Evolutionary conservation across 1,140 invertebrate species (phyloP).

Genomic region (Tetramorium simillimum): DNA sequence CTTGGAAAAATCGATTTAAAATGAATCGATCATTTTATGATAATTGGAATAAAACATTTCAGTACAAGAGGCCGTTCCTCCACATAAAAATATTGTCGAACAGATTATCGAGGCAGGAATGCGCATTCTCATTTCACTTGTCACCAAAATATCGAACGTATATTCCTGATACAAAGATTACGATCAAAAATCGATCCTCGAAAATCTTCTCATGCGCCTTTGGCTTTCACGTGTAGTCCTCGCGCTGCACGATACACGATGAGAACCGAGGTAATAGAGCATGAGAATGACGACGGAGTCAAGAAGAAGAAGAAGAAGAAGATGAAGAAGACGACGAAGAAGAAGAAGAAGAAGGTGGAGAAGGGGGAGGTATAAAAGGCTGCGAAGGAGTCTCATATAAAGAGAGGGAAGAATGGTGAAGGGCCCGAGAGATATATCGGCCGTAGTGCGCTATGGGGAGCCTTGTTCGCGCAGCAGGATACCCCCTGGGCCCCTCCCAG

Average conservation of each 20-base stretch:
- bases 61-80: too few relatives aligned
- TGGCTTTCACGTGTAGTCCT: conserved; percentile 17
- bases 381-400: conserved; percentile 61
- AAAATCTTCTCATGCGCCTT: conserved; percentile 35
- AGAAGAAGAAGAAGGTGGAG: conserved; percentile 33
- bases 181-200: not conserved
- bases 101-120: not conserved
- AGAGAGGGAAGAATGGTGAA: conserved; percentile 59
- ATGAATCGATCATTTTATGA: conserved; percentile 1
- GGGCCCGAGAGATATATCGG: conserved; percentile 69
- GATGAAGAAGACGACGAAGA: conserved; percentile 12
- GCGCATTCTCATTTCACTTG: not conserved
- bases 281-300: conserved; percentile 57
- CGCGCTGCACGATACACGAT: conserved; percentile 31
- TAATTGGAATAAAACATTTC: not conserved
- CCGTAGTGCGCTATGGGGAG: conserved; percentile 78
- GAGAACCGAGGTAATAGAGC: conserved; percentile 58
- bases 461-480: conserved; percentile 80
- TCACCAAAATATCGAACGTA: not conserved
- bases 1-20: conserved; percentile 11
- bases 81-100: not conserved
- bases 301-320: conserved; percentile 46
- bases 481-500: conserved; percentile 77
- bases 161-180: not conserved
- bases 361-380: conserved; percentile 63